phyloP scores from a whole-genome alignment of 2,888 invertebrate genomes.

The Drosophila villosipedis region DNA sequence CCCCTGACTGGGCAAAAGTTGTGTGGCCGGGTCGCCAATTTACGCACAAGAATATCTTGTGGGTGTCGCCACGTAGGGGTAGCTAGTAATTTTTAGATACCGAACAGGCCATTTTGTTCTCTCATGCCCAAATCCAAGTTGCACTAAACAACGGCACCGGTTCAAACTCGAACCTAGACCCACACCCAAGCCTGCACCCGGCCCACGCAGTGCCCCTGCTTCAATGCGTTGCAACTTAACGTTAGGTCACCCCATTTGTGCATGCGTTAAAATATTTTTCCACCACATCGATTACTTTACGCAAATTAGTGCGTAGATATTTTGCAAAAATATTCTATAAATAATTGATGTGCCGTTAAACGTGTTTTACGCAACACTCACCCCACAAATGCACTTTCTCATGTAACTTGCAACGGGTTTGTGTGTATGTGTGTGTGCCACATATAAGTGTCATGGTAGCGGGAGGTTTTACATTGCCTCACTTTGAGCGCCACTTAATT shows the following conservation, averaged over 20 bases:
- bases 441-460: background rate
- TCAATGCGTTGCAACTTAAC: conserved; percentile 19
- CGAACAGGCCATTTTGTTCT: conserved; percentile 47
- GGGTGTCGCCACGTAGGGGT: conserved; percentile 30
- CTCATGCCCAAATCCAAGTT: conserved; percentile 28
- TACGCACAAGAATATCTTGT: conserved; percentile 68
- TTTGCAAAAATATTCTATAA: conserved; percentile 82
- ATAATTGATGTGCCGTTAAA: conserved; percentile 74
- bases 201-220: background rate
- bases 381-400: conserved; percentile 10
- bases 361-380: conserved; percentile 24
- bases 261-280: conserved; percentile 77
- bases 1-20: conserved; percentile 3
- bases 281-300: conserved; percentile 82
- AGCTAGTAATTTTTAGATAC: conserved; percentile 70
- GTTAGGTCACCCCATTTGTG: conserved; percentile 62
- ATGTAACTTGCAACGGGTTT: background rate
- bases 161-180: background rate
- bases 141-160: conserved; percentile 2
- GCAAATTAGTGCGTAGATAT: conserved; percentile 82
- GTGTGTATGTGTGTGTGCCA: background rate
- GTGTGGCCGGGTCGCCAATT: conserved; percentile 56
- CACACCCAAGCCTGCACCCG: background rate
- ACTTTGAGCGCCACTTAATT: conserved; percentile 60
- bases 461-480: conserved; percentile 31